Conservation (phyloP, 2,797 vertebrate genomes). For the Leptodactylus fallax region DNA sequence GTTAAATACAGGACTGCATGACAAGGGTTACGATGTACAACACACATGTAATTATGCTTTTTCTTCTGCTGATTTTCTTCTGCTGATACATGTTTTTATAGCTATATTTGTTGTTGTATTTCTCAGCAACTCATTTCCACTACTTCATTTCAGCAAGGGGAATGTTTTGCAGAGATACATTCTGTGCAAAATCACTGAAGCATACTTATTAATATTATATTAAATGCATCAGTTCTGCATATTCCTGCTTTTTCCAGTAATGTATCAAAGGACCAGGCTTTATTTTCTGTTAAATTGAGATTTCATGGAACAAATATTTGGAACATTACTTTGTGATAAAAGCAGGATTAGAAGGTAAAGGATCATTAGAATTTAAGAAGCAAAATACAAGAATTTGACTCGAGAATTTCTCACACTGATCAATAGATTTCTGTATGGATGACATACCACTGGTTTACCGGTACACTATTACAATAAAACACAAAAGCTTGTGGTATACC, state of each 20-base stretch:
- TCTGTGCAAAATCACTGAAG: constrained; percentile 32
- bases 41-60: background rate
- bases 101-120: constrained; percentile 14
- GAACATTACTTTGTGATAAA: constrained; percentile 31
- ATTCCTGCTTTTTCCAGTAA: constrained; percentile 18
- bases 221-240: constrained; percentile 39
- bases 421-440: constrained; percentile 16
- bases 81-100: constrained; percentile 25
- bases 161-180: constrained; percentile 38
- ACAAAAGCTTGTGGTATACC: background rate
- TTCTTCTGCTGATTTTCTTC: background rate
- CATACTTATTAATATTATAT: constrained; percentile 39
- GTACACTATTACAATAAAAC: background rate
- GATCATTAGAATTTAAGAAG: constrained; percentile 13
- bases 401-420: background rate
- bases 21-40: background rate
- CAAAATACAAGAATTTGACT: background rate
- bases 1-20: background rate
- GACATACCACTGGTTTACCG: background rate
- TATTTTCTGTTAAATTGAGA: constrained; percentile 8
- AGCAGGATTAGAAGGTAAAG: constrained; percentile 17
- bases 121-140: constrained; percentile 1
- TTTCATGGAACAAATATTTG: constrained; percentile 30
- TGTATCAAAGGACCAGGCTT: constrained; percentile 20
- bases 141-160: constrained; percentile 13